Base-by-base conservation (phyloP, 2,797 vertebrate genomes). In the Crocidura indochinensis region DNA sequence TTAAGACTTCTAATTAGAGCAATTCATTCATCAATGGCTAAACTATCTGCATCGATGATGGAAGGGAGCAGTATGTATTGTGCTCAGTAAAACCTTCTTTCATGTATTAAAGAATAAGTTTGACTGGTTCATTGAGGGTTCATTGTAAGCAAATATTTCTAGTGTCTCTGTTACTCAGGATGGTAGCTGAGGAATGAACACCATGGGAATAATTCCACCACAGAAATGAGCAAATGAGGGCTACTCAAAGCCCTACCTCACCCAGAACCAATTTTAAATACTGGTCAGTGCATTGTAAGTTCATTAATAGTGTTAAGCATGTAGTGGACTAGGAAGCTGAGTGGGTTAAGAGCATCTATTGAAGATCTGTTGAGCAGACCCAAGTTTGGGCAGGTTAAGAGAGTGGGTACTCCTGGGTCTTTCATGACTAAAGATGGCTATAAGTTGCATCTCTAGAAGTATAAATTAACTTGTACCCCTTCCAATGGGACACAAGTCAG, bases 21-120 rank as follows among this genome's bases (percentile, higher is more conserved):
- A 76, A 85, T 71, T 92, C 11, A 72, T 69, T 87, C 90, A 90
- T 29, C 88, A 69, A 67, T 47, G 51, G 38, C 56, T 31, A 74
- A 82, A 83, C 46, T 14, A n/a, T 31, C 8, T 89, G 68, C 29
- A 73, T 14, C 38, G 38, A 38, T 60, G 65, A 74, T 6, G n/a
- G 24, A 86, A 80, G 26, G 46, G 26, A 65, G 46, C 0, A 6
- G 22, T 17, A 11, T 0, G 49, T 73, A 38, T 29, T 69, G 84
- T 2, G 14, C 26, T 31, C 80, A 29, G 15, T 26, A 8, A 74
- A 22, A n/a, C 3, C 3, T 3, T 71, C 31, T 29, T 47, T 22
- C n/a, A 24, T 11, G 8, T 46, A 2, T 15, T 10, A 12, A 8
- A 24, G 29, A 64, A 56, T 20, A 71, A 26, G 49, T 22, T 27